Conservation (phyloP, 2,888 invertebrate genomes). For the Argyresthia albistria region DNA sequence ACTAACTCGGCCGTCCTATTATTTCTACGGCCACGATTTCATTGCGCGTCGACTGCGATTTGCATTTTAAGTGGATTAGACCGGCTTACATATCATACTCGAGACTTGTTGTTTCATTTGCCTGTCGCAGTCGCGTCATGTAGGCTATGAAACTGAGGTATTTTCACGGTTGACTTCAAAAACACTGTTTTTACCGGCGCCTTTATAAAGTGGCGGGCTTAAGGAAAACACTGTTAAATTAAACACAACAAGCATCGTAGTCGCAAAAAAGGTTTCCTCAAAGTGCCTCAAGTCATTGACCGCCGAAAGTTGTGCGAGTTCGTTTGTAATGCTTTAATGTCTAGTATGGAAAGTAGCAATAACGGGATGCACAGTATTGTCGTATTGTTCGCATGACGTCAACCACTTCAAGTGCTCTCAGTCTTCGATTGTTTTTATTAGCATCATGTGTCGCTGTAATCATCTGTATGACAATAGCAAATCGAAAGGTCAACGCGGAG, state of each 20-base stretch:
- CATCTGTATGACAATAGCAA: too few species aligned
- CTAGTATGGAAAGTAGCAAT: conserved; percentile 35
- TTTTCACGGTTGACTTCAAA: conserved; percentile 3
- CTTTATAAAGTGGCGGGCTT: neutral
- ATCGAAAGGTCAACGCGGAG: too few species aligned
- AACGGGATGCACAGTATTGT: too few species aligned
- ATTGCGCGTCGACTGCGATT: conserved; percentile 32
- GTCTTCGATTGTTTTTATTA: too few species aligned
- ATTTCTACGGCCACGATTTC: conserved; percentile 34
- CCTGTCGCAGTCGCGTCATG: conserved; percentile 6
- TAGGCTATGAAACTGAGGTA: conserved; percentile 5
- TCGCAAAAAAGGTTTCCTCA: conserved; percentile 56
- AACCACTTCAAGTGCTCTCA: too few species aligned
- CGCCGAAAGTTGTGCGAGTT: conserved; percentile 60
- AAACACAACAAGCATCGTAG: conserved; percentile 7
- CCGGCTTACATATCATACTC: conserved; percentile 23
- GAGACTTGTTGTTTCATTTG: conserved; percentile 17
- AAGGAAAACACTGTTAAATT: conserved; percentile 2
- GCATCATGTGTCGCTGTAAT: too few species aligned
- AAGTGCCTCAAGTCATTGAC: conserved; percentile 67
- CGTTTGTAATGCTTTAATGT: conserved; percentile 61
- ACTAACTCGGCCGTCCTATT: conserved; percentile 5
- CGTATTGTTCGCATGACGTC: too few species aligned
- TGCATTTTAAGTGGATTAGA: conserved; percentile 42
- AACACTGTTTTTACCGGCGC: neutral